phyloP scores from a whole-genome alignment of 2,113 vertebrate genomes.

The Atlantisia rogersi region DNA sequence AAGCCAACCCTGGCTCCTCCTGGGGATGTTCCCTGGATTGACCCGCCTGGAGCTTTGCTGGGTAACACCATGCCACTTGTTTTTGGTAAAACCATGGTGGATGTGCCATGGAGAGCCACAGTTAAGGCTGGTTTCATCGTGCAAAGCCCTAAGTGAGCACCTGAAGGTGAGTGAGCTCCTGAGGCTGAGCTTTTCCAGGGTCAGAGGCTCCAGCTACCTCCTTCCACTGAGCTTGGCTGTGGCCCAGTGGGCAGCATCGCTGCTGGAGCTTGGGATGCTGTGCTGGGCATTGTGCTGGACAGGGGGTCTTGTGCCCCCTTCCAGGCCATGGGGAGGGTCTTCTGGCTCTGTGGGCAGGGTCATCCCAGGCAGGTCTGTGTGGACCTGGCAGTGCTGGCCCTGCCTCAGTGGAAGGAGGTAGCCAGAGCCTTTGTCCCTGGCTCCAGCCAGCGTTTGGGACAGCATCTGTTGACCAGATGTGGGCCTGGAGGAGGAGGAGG shows the following conservation, averaged over 20 bases:
- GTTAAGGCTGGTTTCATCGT: neutral
- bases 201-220: no score
- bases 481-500: neutral
- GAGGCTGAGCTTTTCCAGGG: no score
- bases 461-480: slow-evolving; percentile 55
- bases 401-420: neutral
- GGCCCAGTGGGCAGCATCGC: rapidly evolving
- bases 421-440: neutral
- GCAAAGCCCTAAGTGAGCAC: neutral
- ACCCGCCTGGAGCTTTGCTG: neutral
- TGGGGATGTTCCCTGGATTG: neutral
- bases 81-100: neutral
- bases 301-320: neutral
- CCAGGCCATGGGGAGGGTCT: neutral
- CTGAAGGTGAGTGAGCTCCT: neutral
- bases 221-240: rapidly evolving
- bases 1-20: neutral
- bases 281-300: rapidly evolving
- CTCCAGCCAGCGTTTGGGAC: neutral
- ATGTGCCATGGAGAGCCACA: rapidly evolving
- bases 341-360: neutral
- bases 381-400: rapidly evolving
- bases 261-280: neutral
- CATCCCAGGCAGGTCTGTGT: neutral
- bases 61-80: neutral